Conservation (phyloP, 2,113 vertebrate genomes). For the Trochalopteron elliotii region DNA sequence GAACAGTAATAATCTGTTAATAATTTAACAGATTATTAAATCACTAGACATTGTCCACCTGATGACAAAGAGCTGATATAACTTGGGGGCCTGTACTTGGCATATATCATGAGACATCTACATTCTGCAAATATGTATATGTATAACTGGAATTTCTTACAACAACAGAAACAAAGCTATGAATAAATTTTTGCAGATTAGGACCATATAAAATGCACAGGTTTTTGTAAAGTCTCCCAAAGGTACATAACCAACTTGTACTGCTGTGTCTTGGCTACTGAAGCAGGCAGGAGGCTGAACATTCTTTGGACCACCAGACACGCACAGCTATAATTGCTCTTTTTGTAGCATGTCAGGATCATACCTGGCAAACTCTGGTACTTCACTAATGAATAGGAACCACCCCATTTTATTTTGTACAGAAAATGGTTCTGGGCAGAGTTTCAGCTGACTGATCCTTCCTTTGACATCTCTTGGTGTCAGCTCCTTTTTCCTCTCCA, state of each 20-base stretch:
- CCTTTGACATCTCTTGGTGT: neutral
- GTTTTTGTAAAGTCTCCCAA: neutral
- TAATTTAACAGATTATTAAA: neutral
- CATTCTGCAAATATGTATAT: neutral
- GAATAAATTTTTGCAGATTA: neutral
- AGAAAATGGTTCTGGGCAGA: neutral
- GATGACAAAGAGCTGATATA: neutral
- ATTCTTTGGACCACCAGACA: neutral
- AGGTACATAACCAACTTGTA: neutral
- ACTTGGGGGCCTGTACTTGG: neutral
- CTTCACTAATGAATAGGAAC: neutral
- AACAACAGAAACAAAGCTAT: neutral
- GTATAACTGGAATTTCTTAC: neutral
- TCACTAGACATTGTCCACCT: neutral
- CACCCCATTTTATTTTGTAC: neutral
- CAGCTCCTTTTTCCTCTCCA: neutral
- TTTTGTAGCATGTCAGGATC: neutral
- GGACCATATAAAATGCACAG: neutral
- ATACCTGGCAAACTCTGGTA: neutral
- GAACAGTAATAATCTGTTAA: too few relatives aligned
- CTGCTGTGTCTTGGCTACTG: neutral
- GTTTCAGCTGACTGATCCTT: neutral
- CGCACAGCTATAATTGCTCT: neutral
- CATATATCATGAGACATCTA: neutral
- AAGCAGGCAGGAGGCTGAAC: neutral